Evolutionary conservation across 2,113 vertebrate species (phyloP), one percentile per base, ranked within the genome.

Genomic region (Enhydra lutris): DNA sequence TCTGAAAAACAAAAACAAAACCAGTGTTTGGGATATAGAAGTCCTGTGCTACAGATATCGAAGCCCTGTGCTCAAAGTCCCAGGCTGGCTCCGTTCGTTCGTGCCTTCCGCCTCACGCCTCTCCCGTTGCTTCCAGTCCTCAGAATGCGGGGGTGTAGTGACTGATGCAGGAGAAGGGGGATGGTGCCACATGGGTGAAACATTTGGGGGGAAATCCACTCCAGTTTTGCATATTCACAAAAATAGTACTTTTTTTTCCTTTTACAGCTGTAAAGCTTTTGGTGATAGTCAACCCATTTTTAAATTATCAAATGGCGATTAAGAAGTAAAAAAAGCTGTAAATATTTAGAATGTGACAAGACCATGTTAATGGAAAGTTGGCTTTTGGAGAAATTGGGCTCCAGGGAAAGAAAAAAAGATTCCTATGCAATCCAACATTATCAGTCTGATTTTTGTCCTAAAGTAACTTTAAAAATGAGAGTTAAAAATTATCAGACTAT

Each of bases 321-420:
- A 79, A 84, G 94, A 76, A 87, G 10, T 39, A 15, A 52, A 42
- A 65, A 90, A 55, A 67, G 63, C 13, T 69, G 55, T 81, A 91
- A 96, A 79, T 95, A 94, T 93, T 97, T 95, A 95, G 78, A 86
- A 69, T 18, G n/a, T 55, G 50, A 69, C 74, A 87, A 94, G 86
- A 69, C 78, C 36, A 92, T 86, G 47, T 61, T 61, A 57, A 84
- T 73, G 57, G 61, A 86, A 89, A 94, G 31, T 67, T 71, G 57
- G 63, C 45, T 50, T 91, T 81, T 63, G 50, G 15, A 94, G 67
- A 94, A 96, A 93, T 96, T 12, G 55, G 55, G 6, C 61, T 95
- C 14, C 57, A 57, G 63, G 39, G 67, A 87, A 74, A 84, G 79
- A 85, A 79, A 31, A n/a, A n/a, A n/a, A 73, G 65, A 84, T 61